These are phyloP conservation scores for Amniataba percoides DNA, from an alignment of 2,797 vertebrate genomes.

Conservation along the genomic window DNA sequence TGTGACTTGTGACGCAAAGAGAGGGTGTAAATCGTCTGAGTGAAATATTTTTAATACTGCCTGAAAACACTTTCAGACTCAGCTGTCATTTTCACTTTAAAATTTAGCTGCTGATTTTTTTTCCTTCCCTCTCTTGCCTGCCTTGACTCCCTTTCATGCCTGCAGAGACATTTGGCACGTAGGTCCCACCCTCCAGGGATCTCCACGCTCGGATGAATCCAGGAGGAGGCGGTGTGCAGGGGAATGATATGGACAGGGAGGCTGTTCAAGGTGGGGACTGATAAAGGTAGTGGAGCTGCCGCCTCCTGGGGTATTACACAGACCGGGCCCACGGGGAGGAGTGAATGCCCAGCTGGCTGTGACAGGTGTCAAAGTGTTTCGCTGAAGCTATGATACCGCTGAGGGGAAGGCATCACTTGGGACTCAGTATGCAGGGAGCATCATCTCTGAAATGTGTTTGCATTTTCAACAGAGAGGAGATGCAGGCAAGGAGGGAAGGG, in stretches of 20 bases:
- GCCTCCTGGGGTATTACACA: slow-evolving; percentile 27
- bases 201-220: slow-evolving; percentile 43
- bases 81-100: slow-evolving; percentile 1
- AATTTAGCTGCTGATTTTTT: slow-evolving; percentile 17
- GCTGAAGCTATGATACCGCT: slow-evolving; percentile 32
- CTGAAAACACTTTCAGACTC: neutral
- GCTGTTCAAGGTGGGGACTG: slow-evolving; percentile 44
- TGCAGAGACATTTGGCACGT: slow-evolving; percentile 42
- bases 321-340: slow-evolving; percentile 28
- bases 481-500: neutral
- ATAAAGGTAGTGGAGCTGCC: slow-evolving; percentile 47
- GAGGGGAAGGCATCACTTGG: slow-evolving; percentile 9
- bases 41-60: slow-evolving; percentile 1
- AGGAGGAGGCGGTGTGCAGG: slow-evolving; percentile 45
- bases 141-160: slow-evolving; percentile 13
- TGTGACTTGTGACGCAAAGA: slow-evolving; percentile 1
- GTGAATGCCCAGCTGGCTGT: slow-evolving; percentile 42
- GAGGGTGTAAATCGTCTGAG: slow-evolving; percentile 15
- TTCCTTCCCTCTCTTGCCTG: neutral
- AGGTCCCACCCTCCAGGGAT: slow-evolving; percentile 38
- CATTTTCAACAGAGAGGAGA: slow-evolving; percentile 38
- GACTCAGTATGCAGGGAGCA: slow-evolving; percentile 40
- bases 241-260: slow-evolving; percentile 43
- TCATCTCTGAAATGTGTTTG: slow-evolving; percentile 26
- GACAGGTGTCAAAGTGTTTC: slow-evolving; percentile 47